Evolutionary conservation across 64 coral and sea anemone genomes (phyloP).

Genomic region (Actinia equina): DNA sequence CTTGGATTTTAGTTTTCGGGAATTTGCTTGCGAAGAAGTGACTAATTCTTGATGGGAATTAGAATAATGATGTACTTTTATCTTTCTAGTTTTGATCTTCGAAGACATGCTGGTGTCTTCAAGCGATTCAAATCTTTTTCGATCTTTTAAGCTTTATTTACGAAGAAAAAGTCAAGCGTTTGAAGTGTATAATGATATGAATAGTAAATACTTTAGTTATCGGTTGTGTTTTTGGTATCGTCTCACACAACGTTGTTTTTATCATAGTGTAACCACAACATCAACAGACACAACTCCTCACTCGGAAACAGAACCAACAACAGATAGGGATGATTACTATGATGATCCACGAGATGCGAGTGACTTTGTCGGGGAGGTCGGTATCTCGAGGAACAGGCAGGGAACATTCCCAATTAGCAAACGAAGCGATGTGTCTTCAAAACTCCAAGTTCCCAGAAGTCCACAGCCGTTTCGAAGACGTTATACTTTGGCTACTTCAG

Average conservation of each 20-base stretch:
- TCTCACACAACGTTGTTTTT: not conserved
- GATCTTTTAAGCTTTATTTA: constrained; percentile 5
- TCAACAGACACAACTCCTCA: not conserved
- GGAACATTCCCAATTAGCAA: constrained; percentile 61
- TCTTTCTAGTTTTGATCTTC: not conserved
- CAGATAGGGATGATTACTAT: constrained; percentile 22
- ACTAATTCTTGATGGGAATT: not conserved
- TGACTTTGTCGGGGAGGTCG: not conserved
- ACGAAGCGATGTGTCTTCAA: constrained; percentile 33
- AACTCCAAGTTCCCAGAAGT: constrained; percentile 28
- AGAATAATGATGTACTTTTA: not conserved
- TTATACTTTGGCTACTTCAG: constrained; percentile 36
- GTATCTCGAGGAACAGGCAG: constrained; percentile 6
- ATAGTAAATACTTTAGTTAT: not conserved
- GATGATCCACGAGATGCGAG: constrained; percentile 38
- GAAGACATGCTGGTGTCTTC: not conserved
- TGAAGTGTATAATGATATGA: not conserved
- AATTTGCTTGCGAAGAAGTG: not conserved
- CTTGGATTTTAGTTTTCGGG: not conserved
- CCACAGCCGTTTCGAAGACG: constrained; percentile 35
- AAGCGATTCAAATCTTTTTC: not conserved
- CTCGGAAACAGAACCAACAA: not conserved
- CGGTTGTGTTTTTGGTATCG: not conserved
- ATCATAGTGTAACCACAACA: not conserved
- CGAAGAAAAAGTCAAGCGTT: not conserved